Base-by-base conservation (phyloP, 2,113 vertebrate genomes). In the Tetrao urogallus region DNA sequence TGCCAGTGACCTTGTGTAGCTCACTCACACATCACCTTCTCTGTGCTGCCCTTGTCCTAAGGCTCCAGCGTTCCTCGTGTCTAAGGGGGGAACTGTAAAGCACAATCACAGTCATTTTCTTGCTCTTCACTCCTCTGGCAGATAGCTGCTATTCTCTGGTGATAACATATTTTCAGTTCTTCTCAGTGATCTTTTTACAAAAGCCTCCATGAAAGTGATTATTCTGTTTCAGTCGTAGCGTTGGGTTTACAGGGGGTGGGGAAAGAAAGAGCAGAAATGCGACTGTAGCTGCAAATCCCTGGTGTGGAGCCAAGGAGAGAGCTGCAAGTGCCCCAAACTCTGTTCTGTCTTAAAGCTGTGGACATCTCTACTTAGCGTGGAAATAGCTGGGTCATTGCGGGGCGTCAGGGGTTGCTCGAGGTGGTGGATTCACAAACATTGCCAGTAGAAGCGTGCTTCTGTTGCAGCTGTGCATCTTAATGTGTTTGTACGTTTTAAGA, bases 391-490 rank as follows among this genome's bases (percentile, higher is more conserved):
- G 22, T 67, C 27, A 14, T 19, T 1, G 8, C 13, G 9, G 1
- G 0, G 45, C 57, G 36, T 6, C 56, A 67, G 54, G 57, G 69
- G 5, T 17, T 28, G 61, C 61, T 90, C 2, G 1, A 78, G 80
- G 32, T 36, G 21, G 27, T 10, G 13, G 9, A 3, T 54, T 70
- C 80, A 24, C 20, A 5, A 16, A 6, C 0, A 0, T 0, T 0
- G 47, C 32, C 57, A 38, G 63, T 69, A 22, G 6, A 72, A 58
- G 38, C 6, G 3, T 7, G 42, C 34, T 63, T 52, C 8, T 22
- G 3, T 32, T 45, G 34, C 60, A 73, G 66, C 38, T 25, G 14
- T 28, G 24, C 27, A 3, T 5, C 42, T 3, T n/a, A 61, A 34
- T 11, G 71, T 17, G 1, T 20, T 22, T 10, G 57, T 47, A 34